Percentiles rank a stretch among this genome's conserved stretches.
Conservation (phyloP, 2,797 vertebrate genomes). For the Galaxias olidus region DNA sequence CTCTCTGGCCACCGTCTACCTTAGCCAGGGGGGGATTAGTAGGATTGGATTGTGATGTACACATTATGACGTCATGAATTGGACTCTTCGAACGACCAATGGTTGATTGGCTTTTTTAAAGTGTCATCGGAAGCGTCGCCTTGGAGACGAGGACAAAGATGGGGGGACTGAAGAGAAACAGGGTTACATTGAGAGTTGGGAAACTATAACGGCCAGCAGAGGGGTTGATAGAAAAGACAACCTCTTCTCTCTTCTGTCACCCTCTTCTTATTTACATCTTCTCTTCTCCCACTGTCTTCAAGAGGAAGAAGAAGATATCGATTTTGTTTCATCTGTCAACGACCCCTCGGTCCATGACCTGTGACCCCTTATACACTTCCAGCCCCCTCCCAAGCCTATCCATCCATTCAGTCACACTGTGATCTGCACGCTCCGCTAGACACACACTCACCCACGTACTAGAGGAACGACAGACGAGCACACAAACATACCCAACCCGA, state of each 20-base stretch:
- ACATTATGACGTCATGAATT: conserved; percentile 45
- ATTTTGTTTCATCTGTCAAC: conserved; percentile 6
- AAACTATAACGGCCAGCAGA: too few relatives aligned
- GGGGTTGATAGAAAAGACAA: too few relatives aligned
- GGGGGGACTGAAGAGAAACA: conserved; percentile 9
- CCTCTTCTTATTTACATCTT: conserved; percentile 20
- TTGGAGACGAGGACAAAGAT: conserved; percentile 20
- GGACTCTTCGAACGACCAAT: conserved; percentile 27
- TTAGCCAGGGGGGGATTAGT: conserved; percentile 47
- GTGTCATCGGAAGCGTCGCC: conserved; percentile 25
- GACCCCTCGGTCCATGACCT: not conserved
- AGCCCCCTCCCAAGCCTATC: conserved; percentile 21
- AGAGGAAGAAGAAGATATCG: not conserved
- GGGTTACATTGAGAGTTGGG: conserved; percentile 22
- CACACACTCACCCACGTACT: conserved; percentile 13
- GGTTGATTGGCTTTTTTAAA: conserved; percentile 33
- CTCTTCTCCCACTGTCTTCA: not conserved
- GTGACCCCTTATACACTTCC: not conserved
- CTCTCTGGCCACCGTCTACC: conserved; percentile 46
- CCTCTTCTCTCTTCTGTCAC: conserved; percentile 7
- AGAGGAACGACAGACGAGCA: conserved; percentile 34
- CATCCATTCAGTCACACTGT: conserved; percentile 73
- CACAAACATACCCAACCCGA: conserved; percentile 16
- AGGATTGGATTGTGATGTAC: conserved; percentile 22
- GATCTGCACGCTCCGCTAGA: conserved; percentile 54